A percentile compares a stretch with the other conserved stretches of the same genome.
These are phyloP conservation scores for Delia radicum DNA, from an alignment of 1,140 invertebrate species.

Conservation along the genomic window DNA sequence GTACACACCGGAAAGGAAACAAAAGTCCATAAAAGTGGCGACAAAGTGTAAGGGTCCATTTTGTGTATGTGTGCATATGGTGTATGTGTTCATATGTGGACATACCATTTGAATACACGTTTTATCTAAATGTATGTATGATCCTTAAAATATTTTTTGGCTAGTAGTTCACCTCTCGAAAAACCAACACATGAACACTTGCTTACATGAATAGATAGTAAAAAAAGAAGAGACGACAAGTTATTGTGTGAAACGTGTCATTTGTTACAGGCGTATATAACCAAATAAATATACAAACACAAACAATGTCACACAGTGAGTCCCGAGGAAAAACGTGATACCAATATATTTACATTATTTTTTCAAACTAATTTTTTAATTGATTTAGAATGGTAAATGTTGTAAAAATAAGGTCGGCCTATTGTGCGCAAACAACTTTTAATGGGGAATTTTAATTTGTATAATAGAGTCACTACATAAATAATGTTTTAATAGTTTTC, in stretches of 20 bases:
- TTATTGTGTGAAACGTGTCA: slow-evolving; percentile 14
- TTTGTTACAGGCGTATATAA: slow-evolving; percentile 6
- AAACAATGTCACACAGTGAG: background rate
- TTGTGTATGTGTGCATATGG: background rate
- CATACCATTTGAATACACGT: background rate
- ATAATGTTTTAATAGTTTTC: no score
- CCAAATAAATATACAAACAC: background rate
- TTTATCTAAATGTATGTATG: slow-evolving; percentile 4
- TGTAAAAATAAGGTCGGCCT: no score
- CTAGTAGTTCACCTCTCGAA: slow-evolving; percentile 6
- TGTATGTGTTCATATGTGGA: background rate
- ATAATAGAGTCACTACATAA: no score
- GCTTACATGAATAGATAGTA: background rate
- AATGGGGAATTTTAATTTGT: no score
- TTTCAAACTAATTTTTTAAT: background rate
- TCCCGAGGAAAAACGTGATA: no score
- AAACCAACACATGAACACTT: background rate
- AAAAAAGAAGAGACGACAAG: slow-evolving; percentile 11
- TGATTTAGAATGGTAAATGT: no score
- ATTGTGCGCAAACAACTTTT: no score
- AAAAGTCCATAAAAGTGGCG: slow-evolving; percentile 21
- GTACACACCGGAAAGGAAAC: slow-evolving; percentile 16
- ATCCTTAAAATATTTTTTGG: background rate
- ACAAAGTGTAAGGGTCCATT: slow-evolving; percentile 1
- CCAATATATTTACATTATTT: background rate